Evolutionary conservation across 2,888 invertebrate genomes (phyloP), one percentile per base, ranked within the genome.

Genomic region (Rhagium mordax): DNA sequence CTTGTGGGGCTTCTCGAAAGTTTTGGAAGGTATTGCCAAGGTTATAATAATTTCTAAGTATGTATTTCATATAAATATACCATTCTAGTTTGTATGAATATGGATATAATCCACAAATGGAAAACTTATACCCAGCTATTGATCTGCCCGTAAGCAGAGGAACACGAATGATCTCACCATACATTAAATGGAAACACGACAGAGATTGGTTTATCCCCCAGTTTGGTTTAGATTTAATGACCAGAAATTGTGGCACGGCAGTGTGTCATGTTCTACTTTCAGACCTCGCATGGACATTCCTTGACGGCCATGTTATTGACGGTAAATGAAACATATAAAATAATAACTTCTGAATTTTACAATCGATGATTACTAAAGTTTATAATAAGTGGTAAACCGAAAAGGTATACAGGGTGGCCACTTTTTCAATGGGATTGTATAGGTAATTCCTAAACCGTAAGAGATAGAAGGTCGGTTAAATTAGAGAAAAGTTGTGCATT

Each of bases 151-250:
- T 98, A 0, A 94, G 96, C 0, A 91, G 94, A 53, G 84, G 83
- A 10, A 85, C 85, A 21, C 79, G 81, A 41, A 84, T 84, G 84
- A 84, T 85, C 13, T 91, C 95, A 0, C 94, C 96, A 4, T 88
- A 95, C 1, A 91, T 98, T n/a, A 92, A 92, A 77, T 98, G 98
- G 97, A 95, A 98, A 79, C 97, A 98, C 83, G 90, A 91, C 18
- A 92, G 93, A 74, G 92, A 93, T 74, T 95, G 94, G 94, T 89
- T 91, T 79, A 93, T 94, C 0, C 92, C 79, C n/a, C 47, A 57
- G 6, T 81, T 81, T 55, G 59, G 75, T 24, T 2, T 71, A 6
- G 59, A 74, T 10, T 60, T 60, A 7, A 49, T n/a, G 15, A 33
- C 2, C 29, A 70, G 2, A 64, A 69, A 8, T 69, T 75, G 18